Conservation (phyloP, 1,140 invertebrate species). For the Drosophila prosaltans region DNA sequence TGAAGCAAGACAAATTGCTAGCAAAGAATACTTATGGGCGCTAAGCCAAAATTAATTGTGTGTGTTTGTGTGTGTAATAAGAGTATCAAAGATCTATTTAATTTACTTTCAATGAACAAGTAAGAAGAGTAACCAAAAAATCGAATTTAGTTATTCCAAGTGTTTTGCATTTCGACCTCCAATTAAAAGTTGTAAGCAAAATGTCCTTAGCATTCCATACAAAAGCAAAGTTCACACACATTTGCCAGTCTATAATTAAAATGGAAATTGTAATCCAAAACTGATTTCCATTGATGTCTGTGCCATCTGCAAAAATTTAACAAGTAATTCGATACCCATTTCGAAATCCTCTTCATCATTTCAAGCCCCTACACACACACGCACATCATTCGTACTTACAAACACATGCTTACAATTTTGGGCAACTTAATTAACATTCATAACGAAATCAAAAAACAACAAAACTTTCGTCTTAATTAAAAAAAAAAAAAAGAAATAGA, state of each 20-base stretch:
- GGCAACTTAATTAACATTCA: conserved; percentile 23
- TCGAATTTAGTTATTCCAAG: too few species aligned
- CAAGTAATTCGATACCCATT: conserved; percentile 3
- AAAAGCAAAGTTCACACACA: background rate
- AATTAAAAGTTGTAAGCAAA: too few species aligned
- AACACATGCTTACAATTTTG: background rate
- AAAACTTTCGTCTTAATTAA: conserved; percentile 35
- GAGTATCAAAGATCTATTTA: background rate
- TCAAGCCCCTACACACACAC: background rate
- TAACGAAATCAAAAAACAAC: conserved; percentile 24
- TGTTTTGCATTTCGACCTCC: too few species aligned
- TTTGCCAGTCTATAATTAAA: background rate
- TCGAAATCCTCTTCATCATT: background rate
- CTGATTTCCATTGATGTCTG: background rate
- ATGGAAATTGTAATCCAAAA: background rate
- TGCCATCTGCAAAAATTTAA: background rate
- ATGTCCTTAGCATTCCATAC: background rate
- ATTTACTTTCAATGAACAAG: conserved; percentile 8
- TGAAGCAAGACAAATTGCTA: conserved; percentile 30
- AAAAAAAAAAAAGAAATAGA: background rate
- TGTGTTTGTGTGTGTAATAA: background rate
- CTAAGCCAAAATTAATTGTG: conserved; percentile 11
- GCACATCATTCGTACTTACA: conserved; percentile 1
- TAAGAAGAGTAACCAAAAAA: conserved; percentile 8
- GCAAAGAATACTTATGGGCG: conserved; percentile 24